Conservation (phyloP, 2,797 vertebrate species). For the Chrysocyon brachyurus region DNA sequence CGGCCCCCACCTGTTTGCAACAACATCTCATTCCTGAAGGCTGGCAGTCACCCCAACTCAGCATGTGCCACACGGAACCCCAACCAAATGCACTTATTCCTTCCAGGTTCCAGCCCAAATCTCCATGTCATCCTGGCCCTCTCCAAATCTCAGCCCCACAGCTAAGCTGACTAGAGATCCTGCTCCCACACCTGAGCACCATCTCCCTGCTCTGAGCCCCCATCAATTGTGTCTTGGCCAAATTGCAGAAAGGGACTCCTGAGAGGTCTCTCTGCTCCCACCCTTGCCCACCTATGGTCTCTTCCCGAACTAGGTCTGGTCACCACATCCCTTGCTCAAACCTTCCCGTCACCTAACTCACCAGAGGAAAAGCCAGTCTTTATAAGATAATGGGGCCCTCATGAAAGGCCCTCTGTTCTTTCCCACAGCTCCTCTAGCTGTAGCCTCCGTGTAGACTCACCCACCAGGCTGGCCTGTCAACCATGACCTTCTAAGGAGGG, state of each 20-base stretch:
- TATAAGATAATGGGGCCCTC: accelerated
- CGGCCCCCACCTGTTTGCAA: neutral
- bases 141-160: accelerated
- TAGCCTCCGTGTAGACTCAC: neutral
- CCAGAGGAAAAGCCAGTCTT: neutral
- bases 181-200: neutral
- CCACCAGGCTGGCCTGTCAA: neutral
- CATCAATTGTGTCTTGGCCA: neutral
- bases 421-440: neutral
- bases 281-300: accelerated
- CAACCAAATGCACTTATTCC: neutral
- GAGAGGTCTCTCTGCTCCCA: too few species aligned
- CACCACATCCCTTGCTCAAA: neutral
- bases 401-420: accelerated
- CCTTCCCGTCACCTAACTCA: accelerated
- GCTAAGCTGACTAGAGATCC: neutral
- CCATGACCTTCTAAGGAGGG: neutral
- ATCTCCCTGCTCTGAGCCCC: accelerated
- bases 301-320: neutral
- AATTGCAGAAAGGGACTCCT: neutral
- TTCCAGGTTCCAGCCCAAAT: neutral
- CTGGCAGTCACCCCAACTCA: neutral
- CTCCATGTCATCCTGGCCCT: too few species aligned
- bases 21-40: neutral
- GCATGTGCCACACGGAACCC: neutral